Evolutionary conservation across 2,888 invertebrate species (phyloP), one percentile per base, ranked within the genome.

Genomic region (Andrena camellia): DNA sequence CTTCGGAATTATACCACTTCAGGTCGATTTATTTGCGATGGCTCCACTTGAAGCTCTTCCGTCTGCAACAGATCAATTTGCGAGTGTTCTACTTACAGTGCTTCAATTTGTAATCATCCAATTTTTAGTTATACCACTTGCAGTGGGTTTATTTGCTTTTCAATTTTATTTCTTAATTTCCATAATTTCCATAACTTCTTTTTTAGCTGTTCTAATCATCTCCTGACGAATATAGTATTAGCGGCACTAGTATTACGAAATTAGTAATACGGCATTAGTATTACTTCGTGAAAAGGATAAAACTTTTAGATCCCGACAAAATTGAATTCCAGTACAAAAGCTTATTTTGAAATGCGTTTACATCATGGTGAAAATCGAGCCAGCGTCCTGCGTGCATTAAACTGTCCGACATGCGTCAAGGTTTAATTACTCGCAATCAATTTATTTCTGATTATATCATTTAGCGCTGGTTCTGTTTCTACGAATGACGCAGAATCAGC

Each of bases 401-500:
- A 42, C 42, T 42, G 4, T 42, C 42, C 13, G 42, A 13, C 42
- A 4, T 1, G 13, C 42, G 42, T 42, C 42, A 42, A 13, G 13
- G 13, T 52, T n/a, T 52, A 20, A 52, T 63, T 63, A 10, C 6
- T 31, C n/a, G 42, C 13, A 42, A 20, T 13, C 63, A 63, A 13
- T 10, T 63, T 20, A 10, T 20, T 29, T 13, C 2, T 7, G 8
- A 26, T 35, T 29, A 72, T 10, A 13, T 4, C 26, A 20, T 10
- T 26, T 6, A 57, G 17, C 13, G 23, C 20, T 8, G 8, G 5
- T 64, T 35, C 20, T 6, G 8, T 29, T 57, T 13, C 31, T 67
- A 59, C 29, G 29, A 57, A 54, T 54, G 20, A 54, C 54, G 8
- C n/a, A 20, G 54, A 23, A 54, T 20, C 54, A 54, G 23, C 69